phyloP scores from a whole-genome alignment of 2,888 invertebrate genomes.

The Pelosia muscerda region DNA sequence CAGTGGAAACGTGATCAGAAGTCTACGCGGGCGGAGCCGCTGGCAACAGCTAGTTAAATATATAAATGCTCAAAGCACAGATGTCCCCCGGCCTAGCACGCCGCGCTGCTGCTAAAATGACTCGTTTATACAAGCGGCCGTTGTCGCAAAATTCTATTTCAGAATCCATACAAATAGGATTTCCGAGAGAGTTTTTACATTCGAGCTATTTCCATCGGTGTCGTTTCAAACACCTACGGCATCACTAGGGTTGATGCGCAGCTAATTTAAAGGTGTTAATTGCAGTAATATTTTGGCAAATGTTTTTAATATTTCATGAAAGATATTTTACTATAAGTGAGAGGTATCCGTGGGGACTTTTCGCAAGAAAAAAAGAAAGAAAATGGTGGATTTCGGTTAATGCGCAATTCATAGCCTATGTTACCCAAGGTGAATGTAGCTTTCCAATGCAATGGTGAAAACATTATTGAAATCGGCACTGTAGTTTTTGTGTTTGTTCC shows the following conservation, averaged over 20 bases:
- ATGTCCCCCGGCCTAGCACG: not conserved
- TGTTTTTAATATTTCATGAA: constrained; percentile 23
- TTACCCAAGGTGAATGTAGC: too few relatives aligned
- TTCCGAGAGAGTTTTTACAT: constrained; percentile 71
- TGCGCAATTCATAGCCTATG: too few relatives aligned
- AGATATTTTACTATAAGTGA: constrained; percentile 17
- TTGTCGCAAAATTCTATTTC: constrained; percentile 63
- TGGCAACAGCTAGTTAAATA: too few relatives aligned
- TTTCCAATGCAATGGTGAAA: too few relatives aligned
- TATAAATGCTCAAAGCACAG: not conserved
- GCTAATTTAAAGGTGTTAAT: constrained; percentile 19
- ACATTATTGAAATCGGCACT: too few relatives aligned
- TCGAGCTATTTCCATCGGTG: constrained; percentile 64
- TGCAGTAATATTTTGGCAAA: constrained; percentile 32
- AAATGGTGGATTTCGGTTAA: too few relatives aligned
- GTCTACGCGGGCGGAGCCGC: too few relatives aligned
- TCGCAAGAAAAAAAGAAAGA: too few relatives aligned
- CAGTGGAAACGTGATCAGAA: too few relatives aligned
- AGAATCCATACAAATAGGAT: constrained; percentile 61
- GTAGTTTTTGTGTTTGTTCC: too few relatives aligned
- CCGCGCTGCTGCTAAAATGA: constrained; percentile 24
- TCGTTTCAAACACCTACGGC: constrained; percentile 50
- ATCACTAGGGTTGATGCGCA: constrained; percentile 37
- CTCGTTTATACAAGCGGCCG: constrained; percentile 32
- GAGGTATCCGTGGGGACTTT: too few relatives aligned